Evolutionary conservation across 1,140 invertebrate species (phyloP), one percentile per base, ranked within the genome.

Genomic region (Aphidius ervi): DNA sequence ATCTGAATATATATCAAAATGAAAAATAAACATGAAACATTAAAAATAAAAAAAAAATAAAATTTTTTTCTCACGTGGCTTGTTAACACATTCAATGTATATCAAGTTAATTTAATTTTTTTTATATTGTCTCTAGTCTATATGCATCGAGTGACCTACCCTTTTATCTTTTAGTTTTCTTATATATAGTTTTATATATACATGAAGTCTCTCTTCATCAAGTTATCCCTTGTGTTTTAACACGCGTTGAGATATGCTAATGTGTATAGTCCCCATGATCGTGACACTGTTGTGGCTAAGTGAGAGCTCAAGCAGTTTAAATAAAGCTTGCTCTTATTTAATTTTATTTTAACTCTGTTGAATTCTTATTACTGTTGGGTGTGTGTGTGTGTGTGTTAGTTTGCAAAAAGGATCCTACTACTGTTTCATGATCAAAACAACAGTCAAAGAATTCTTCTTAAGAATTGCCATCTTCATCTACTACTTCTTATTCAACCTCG

Each of bases 211-310:
- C 45, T 52, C 40, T 40, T 56, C 46, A 20, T 46, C 52, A 50
- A 37, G 49, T 31, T 65, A 46, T 56, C 48, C 59, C 59, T 54
- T 63, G 63, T 64, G 61, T 58, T 63, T 62, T 65, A 31, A 63
- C 63, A 61, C 59, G 63, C 48, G 59, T 50, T 46, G 54, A 68
- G 68, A 71, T 71, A 71, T 71, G 68, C 67, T 70, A 71, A 71
- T 69, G 67, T 40, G 58, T 59, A 59, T 59, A 59, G 58, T 50
- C 40, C 46, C 61, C 49, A 43, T 52, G 61, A 63, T 65, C 64
- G 64, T 65, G 64, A 65, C 64, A 65, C 61, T 56, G 61, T 63
- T 63, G 49, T 46, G 61, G 61, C 61, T 65, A 65, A 65, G 64
- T 65, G 61, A 65, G 64, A 65, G 64, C 64, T 65, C 64, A 65